Evolutionary conservation across 2,113 vertebrate species (phyloP).

Genomic region (Tragelaphus scriptus): DNA sequence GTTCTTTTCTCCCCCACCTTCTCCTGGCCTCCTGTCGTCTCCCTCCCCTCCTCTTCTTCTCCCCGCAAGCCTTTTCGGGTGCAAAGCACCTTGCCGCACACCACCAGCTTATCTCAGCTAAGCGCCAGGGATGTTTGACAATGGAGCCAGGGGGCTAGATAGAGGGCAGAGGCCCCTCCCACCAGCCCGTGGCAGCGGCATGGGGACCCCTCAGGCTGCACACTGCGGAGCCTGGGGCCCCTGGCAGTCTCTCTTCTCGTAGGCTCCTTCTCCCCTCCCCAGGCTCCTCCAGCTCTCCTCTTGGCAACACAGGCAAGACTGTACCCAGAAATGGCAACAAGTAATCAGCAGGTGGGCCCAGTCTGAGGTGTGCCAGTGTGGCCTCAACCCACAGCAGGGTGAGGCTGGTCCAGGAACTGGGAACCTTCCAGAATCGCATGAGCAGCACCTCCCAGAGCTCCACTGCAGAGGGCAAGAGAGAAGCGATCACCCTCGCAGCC

Average conservation of each 20-base stretch:
- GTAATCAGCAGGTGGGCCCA: not conserved
- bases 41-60: rapidly evolving
- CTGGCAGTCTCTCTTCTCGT: not conserved
- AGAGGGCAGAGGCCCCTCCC: not conserved
- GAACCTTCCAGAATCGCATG: not conserved
- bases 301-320: not conserved
- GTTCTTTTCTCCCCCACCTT: not conserved
- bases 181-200: rapidly evolving
- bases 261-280: not conserved
- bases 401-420: not conserved
- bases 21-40: not conserved
- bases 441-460: not conserved
- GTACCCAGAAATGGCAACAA: not conserved
- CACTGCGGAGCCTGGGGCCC: not conserved
- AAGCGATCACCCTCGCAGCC: not conserved
- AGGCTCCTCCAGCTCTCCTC: not conserved
- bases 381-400: not conserved
- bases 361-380: not conserved
- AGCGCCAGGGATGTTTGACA: not conserved
- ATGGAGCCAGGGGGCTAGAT: not conserved
- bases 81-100: not conserved
- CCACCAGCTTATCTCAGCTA: not conserved
- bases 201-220: rapidly evolving
- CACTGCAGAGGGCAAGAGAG: not conserved
- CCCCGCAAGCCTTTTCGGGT: not conserved